phyloP scores from a whole-genome alignment of 1,140 invertebrate genomes.

The Cotesia vestalis region DNA sequence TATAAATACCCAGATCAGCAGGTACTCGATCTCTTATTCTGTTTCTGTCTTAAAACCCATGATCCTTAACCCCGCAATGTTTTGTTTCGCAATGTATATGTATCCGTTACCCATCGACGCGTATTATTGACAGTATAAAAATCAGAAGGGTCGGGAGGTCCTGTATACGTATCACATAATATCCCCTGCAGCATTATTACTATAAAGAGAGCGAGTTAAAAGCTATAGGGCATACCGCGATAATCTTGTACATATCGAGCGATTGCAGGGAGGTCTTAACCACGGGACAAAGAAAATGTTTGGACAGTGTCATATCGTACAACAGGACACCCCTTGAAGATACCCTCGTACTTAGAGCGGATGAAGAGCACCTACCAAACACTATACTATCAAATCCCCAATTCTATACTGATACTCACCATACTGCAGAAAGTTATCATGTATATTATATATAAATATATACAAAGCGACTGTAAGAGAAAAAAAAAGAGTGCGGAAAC shows the following conservation, averaged over 20 bases:
- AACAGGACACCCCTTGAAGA: slow-evolving; percentile 45
- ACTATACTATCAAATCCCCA: background rate
- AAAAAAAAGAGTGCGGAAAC: background rate
- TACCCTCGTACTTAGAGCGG: slow-evolving; percentile 18
- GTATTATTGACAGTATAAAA: slow-evolving; percentile 13
- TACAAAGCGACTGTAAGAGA: slow-evolving; percentile 16
- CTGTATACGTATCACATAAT: background rate
- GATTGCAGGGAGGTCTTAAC: slow-evolving; percentile 57
- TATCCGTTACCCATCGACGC: slow-evolving; percentile 41
- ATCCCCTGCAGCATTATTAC: slow-evolving; percentile 27
- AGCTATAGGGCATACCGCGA: slow-evolving; percentile 53
- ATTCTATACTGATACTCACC: background rate
- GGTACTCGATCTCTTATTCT: slow-evolving; percentile 5
- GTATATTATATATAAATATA: slow-evolving; percentile 3
- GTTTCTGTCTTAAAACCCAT: background rate
- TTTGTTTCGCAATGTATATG: slow-evolving; percentile 27
- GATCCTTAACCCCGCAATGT: background rate
- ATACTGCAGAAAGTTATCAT: slow-evolving; percentile 14
- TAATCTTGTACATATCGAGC: slow-evolving; percentile 52
- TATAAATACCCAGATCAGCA: slow-evolving; percentile 8
- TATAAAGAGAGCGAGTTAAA: slow-evolving; percentile 41
- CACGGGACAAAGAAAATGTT: slow-evolving; percentile 66
- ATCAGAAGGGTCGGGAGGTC: slow-evolving; percentile 9
- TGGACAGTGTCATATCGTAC: slow-evolving; percentile 64
- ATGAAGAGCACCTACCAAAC: slow-evolving; percentile 3